Conservation (phyloP, 2,888 invertebrate species). For the Sympetrum striolatum region DNA sequence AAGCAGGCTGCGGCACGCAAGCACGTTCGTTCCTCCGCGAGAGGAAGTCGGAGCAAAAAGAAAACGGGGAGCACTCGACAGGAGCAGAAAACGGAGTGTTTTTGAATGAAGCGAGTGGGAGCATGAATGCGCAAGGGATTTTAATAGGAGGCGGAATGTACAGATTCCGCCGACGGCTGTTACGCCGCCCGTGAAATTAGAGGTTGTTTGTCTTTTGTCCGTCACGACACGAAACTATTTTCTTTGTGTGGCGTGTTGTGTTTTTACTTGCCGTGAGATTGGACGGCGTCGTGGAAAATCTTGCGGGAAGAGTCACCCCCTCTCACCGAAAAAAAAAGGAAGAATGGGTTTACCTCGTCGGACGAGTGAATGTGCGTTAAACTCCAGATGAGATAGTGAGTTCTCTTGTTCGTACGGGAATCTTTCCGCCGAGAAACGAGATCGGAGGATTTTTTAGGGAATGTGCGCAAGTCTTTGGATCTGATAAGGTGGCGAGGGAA, state of each 20-base stretch:
- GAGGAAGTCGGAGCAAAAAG: neutral
- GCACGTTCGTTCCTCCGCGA: neutral
- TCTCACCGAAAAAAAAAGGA: neutral
- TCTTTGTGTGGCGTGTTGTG: neutral
- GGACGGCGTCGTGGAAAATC: neutral
- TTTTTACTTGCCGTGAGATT: neutral
- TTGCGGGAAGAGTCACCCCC: neutral
- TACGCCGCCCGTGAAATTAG: conserved; percentile 40
- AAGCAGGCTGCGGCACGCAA: neutral
- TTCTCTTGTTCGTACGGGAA: neutral
- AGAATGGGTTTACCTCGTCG: neutral
- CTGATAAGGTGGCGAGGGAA: neutral
- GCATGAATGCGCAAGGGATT: neutral
- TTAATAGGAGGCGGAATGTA: neutral
- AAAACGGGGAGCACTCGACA: neutral
- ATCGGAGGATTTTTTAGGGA: neutral
- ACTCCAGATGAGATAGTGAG: neutral
- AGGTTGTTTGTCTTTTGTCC: conserved; percentile 27
- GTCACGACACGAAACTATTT: conserved; percentile 39
- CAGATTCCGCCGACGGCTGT: neutral
- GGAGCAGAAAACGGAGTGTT: neutral
- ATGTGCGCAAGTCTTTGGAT: neutral
- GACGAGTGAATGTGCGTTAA: neutral
- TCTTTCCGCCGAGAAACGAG: neutral
- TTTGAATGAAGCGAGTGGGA: neutral